Conservation (phyloP, 2,888 invertebrate species). For the Bugulina stolonifera region DNA sequence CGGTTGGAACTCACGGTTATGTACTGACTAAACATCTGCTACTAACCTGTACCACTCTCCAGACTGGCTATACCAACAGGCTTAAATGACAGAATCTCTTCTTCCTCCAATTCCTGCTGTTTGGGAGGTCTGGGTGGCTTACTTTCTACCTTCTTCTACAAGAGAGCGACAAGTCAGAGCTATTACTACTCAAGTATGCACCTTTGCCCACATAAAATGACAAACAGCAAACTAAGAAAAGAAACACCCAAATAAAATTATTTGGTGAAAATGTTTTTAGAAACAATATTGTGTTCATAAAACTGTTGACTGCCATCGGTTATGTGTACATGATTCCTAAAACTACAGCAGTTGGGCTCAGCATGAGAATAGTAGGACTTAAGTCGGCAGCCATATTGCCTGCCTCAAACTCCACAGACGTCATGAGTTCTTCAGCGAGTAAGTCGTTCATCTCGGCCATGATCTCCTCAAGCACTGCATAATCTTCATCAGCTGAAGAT, state of each 20-base stretch:
- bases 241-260: too few species aligned
- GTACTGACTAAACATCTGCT: too few species aligned
- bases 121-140: conserved; percentile 15
- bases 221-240: too few species aligned
- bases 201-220: too few species aligned
- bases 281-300: too few species aligned
- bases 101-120: conserved; percentile 17
- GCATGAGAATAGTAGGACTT: too few species aligned
- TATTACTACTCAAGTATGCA: too few species aligned
- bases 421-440: background rate
- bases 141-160: conserved; percentile 1
- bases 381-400: background rate
- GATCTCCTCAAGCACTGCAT: conserved; percentile 1
- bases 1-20: too few species aligned
- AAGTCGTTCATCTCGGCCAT: conserved; percentile 8
- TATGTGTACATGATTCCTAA: too few species aligned
- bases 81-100: conserved; percentile 13
- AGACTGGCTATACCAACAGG: conserved; percentile 25
- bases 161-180: background rate
- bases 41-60: conserved; percentile 25
- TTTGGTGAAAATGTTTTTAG: too few species aligned
- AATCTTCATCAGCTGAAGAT: background rate
- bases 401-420: background rate
- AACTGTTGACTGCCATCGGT: too few species aligned
- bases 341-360: too few species aligned